These are phyloP conservation scores for Asteroscopus sphinx DNA, from an alignment of 2,888 invertebrate genomes.

Conservation along the genomic window DNA sequence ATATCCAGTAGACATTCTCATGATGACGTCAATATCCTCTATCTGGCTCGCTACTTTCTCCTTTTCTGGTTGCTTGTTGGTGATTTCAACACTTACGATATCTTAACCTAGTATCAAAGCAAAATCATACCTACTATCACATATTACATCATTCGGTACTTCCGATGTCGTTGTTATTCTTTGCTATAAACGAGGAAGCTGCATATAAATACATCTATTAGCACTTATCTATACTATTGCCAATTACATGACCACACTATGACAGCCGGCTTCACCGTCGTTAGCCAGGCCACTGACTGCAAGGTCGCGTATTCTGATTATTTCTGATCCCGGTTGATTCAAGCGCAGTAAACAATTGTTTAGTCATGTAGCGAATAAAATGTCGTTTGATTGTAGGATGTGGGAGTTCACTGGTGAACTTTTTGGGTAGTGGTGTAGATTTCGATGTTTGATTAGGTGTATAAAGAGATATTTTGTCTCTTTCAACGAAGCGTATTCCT, in stretches of 20 bases:
- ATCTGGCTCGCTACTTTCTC: too few species aligned
- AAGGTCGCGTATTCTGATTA: conserved; percentile 55
- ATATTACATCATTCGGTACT: not conserved
- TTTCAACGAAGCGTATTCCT: not conserved
- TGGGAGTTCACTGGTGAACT: conserved; percentile 16
- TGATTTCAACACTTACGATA: too few species aligned
- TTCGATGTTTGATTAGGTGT: conserved; percentile 11
- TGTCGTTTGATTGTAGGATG: conserved; percentile 20
- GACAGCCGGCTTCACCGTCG: conserved; percentile 2
- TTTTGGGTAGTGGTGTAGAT: conserved; percentile 26
- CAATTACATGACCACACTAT: conserved; percentile 30
- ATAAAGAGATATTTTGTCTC: not conserved
- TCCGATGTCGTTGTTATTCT: not conserved
- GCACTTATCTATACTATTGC: not conserved
- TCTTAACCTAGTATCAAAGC: too few species aligned
- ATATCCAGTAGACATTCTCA: too few species aligned
- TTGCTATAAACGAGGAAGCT: not conserved
- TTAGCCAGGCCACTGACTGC: conserved; percentile 25
- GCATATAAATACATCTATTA: conserved; percentile 13
- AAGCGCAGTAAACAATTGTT: conserved; percentile 42
- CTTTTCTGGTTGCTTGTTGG: too few species aligned
- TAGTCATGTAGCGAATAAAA: conserved; percentile 47
- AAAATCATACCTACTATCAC: too few species aligned
- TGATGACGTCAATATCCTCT: too few species aligned
- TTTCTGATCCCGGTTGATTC: conserved; percentile 55